These are phyloP conservation scores for Mionectes macconnelli DNA, from an alignment of 2,113 vertebrate genomes.

Conservation along the genomic window DNA sequence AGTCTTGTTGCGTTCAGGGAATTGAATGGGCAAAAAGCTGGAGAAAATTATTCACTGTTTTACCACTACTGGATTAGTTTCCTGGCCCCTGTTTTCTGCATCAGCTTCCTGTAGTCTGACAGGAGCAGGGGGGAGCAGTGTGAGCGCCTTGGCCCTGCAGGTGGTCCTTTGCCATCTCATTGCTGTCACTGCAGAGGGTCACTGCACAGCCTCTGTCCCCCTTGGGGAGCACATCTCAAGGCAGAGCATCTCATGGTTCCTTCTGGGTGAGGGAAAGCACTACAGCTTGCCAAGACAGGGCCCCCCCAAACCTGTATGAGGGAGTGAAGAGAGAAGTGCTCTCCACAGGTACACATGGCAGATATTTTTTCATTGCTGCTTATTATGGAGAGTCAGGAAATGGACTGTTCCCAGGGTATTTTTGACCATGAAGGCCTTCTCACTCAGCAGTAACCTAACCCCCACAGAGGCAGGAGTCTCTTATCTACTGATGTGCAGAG, in stretches of 20 bases:
- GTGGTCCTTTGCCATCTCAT: not conserved
- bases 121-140: not conserved
- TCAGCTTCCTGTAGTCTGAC: not conserved
- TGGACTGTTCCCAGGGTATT: not conserved
- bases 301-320: not conserved
- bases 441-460: not conserved
- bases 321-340: not conserved
- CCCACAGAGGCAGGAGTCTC: not conserved
- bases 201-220: not conserved
- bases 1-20: not conserved
- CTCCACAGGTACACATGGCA: not conserved
- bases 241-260: not conserved
- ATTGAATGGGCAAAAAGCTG: not conserved
- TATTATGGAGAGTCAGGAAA: not conserved
- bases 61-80: not conserved
- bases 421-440: not conserved
- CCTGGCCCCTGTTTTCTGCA: not conserved
- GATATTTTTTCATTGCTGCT: not conserved
- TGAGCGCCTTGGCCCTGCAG: not conserved
- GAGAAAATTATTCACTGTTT: not conserved
- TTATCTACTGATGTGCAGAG: not conserved
- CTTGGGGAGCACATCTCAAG: not conserved
- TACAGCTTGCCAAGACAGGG: fast-evolving
- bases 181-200: not conserved
- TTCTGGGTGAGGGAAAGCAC: not conserved